Base-by-base conservation (phyloP, 2,888 invertebrate species). In the Agonopterix alstromeriana region DNA sequence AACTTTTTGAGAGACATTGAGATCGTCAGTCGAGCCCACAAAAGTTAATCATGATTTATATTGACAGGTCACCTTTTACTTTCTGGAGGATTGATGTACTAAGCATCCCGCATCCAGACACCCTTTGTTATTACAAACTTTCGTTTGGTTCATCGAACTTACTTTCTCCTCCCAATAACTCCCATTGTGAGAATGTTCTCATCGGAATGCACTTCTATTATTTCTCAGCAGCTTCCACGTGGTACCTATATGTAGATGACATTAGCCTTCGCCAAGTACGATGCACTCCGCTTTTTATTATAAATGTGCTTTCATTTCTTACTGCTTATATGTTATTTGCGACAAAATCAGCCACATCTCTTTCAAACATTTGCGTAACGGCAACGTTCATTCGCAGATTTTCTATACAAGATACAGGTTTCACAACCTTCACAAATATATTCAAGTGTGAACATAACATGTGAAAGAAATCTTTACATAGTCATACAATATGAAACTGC, bases 61-160 rank as follows among this genome's bases (percentile, higher is more conserved):
- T 50, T 47, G 47, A 51, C 50, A 49, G 47, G 57, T 64, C 61
- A 60, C 70, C 69, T 80, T 79, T 79, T 80, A 77, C 77, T 79
- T 82, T 77, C 78, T 73, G 73, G 69, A 64, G 60, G 59, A 55
- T 61, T 58, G 57, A 53, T 55, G 58, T 55, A 60, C 52, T 1
- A 3, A 17, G 17, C 3, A 17, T 17, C 17, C 54, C 53, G 57
- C 60, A 64, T 76, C 78, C 79, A 67, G 70, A 68, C 69, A 67
- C 74, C 74, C 70, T 72, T 70, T 70, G 67, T 71, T 52, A 54
- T 42, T 46, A 68, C 73, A 74, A 75, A 81, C 85, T 86, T 84
- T 86, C 82, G 69, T 82, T 83, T 86, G 60, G 87, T 86, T 87
- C 87, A 82, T 85, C 82, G 87, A 88, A 87, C 87, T 81, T 70